A percentile compares a stretch with the other conserved stretches of the same genome.
Conservation (phyloP, 2,888 invertebrate species). For the Watsonalla cultraria region DNA sequence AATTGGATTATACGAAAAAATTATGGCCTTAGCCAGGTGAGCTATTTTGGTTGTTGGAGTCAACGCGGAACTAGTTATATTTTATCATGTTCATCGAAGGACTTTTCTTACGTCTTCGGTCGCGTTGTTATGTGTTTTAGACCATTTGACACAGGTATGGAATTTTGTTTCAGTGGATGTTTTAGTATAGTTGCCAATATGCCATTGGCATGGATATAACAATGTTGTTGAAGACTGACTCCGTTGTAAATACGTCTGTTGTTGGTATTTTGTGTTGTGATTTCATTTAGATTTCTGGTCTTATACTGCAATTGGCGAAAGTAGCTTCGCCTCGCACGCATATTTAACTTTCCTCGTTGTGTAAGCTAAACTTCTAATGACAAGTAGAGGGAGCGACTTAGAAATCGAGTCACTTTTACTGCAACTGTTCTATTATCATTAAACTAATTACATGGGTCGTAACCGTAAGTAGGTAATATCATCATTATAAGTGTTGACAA, state of each 20-base stretch:
- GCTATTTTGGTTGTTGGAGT: slow-evolving; percentile 76
- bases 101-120: slow-evolving; percentile 44
- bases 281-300: slow-evolving; percentile 16
- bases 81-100: slow-evolving; percentile 69
- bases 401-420: slow-evolving; percentile 70
- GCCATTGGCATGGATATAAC: not conserved
- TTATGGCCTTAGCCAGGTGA: slow-evolving; percentile 79
- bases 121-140: slow-evolving; percentile 48
- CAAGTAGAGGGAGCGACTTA: slow-evolving; percentile 70
- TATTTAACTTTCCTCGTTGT: slow-evolving; percentile 77
- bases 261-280: slow-evolving; percentile 10
- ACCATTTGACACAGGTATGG: slow-evolving; percentile 41
- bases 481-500: slow-evolving; percentile 13
- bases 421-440: slow-evolving; percentile 42
- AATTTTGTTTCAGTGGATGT: slow-evolving; percentile 3
- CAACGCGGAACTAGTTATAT: slow-evolving; percentile 74
- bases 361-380: slow-evolving; percentile 68
- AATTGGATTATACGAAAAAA: slow-evolving; percentile 77
- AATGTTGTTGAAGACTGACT: not conserved
- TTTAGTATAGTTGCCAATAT: not conserved
- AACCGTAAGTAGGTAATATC: not conserved
- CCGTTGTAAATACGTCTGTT: slow-evolving; percentile 3
- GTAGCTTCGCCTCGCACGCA: slow-evolving; percentile 66
- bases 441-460: slow-evolving; percentile 17
- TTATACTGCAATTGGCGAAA: slow-evolving; percentile 70